Percentiles rank a stretch among this genome's conserved stretches.
phyloP scores from a whole-genome alignment of 2,113 vertebrate species.

The Myocastor coypus region DNA sequence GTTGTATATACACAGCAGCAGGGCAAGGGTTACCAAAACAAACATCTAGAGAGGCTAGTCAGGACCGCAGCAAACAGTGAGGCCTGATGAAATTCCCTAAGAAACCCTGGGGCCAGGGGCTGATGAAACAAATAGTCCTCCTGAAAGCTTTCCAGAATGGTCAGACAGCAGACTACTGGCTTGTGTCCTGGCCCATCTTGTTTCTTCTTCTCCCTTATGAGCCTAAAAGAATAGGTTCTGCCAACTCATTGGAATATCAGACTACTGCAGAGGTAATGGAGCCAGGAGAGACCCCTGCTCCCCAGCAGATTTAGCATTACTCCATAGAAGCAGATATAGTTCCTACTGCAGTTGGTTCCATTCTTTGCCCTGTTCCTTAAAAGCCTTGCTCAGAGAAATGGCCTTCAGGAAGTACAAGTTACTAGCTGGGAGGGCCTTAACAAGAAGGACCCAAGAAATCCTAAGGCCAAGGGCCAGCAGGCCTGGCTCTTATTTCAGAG shows the following conservation, averaged over 20 bases:
- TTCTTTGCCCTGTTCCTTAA: constrained; percentile 28
- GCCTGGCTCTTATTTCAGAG: constrained; percentile 60
- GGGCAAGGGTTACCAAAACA: not conserved
- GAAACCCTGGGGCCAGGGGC: not conserved
- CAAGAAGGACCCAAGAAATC: constrained; percentile 38
- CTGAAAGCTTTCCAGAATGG: not conserved
- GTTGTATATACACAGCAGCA: not conserved
- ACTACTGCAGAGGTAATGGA: constrained; percentile 11
- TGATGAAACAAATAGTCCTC: not conserved
- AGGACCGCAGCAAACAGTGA: not conserved
- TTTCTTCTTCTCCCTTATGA: not conserved
- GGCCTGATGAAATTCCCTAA: not conserved
- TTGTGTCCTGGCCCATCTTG: not conserved
- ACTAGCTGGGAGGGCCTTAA: constrained; percentile 2
- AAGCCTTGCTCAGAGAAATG: constrained; percentile 44
- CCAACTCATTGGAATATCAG: constrained; percentile 38
- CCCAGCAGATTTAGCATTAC: constrained; percentile 21
- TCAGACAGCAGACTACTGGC: not conserved
- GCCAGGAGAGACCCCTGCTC: not conserved
- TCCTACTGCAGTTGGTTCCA: constrained; percentile 5
- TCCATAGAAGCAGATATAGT: constrained; percentile 28
- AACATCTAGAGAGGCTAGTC: not conserved
- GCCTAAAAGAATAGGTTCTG: constrained; percentile 15
- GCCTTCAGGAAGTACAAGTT: not conserved
- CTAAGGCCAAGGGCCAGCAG: constrained; percentile 38